Conservation (phyloP, 2,113 vertebrate genomes). For the Corydoras maculifer region DNA sequence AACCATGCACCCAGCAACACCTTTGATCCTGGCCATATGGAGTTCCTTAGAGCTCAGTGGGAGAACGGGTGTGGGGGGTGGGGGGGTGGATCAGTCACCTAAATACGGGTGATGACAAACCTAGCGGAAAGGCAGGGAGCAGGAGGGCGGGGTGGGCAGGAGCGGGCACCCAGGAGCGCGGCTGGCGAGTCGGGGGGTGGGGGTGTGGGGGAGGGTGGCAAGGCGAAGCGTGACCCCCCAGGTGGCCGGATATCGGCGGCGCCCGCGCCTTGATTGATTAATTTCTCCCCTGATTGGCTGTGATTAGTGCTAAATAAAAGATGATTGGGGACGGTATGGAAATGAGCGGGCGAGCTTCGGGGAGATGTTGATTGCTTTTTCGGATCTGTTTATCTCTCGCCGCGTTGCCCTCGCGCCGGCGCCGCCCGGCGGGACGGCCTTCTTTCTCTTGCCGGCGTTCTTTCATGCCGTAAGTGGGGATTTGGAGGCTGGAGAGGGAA, state of each 20-base stretch:
- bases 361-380: slow-evolving; percentile 73
- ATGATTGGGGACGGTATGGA: slow-evolving; percentile 72
- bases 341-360: slow-evolving; percentile 64
- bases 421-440: slow-evolving; percentile 28
- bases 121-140: slow-evolving; percentile 48
- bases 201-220: slow-evolving; percentile 11
- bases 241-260: slow-evolving; percentile 79
- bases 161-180: slow-evolving; percentile 4
- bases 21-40: slow-evolving; percentile 99
- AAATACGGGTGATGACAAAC: slow-evolving; percentile 71
- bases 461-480: slow-evolving; percentile 47
- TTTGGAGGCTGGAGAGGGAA: slow-evolving; percentile 34
- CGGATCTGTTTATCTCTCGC: slow-evolving; percentile 71
- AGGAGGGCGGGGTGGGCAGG: slow-evolving; percentile 19
- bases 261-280: slow-evolving; percentile 78
- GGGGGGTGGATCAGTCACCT: slow-evolving; percentile 39
- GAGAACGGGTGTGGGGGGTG: slow-evolving; percentile 4
- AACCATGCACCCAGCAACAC: slow-evolving; percentile 99
- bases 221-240: slow-evolving; percentile 72
- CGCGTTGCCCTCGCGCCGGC: slow-evolving; percentile 61
- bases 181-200: slow-evolving; percentile 4
- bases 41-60: slow-evolving; percentile 75
- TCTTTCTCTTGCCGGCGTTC: slow-evolving; percentile 12
- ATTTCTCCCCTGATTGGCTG: slow-evolving; percentile 85
- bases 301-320: slow-evolving; percentile 86